A percentile compares a stretch with the other conserved stretches of the same genome.
Conservation (phyloP, 1,140 invertebrate species). For the Megalonaias nervosa region DNA sequence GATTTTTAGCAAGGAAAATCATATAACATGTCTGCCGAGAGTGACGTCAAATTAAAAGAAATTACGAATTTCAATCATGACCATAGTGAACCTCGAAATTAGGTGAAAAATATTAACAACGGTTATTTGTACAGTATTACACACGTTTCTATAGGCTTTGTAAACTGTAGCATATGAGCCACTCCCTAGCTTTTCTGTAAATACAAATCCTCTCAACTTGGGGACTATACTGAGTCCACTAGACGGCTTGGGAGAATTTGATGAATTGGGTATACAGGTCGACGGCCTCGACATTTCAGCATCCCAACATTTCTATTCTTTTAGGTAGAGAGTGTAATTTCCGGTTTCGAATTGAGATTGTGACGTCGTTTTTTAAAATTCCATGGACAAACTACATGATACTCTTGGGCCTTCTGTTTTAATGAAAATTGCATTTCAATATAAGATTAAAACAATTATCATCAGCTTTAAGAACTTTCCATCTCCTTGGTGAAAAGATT, state of each 20-base stretch:
- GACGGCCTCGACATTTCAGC: conserved; percentile 29
- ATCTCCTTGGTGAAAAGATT: not conserved
- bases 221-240: conserved; percentile 38
- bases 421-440: not conserved
- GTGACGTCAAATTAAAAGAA: not conserved
- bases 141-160: conserved; percentile 86
- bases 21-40: not conserved
- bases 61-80: not conserved
- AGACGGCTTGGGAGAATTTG: not conserved
- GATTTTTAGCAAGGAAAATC: too few species aligned
- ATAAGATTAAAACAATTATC: not conserved
- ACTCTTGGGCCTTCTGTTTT: not conserved
- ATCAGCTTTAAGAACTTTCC: not conserved
- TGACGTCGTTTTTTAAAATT: not conserved
- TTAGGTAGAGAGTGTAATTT: conserved; percentile 2
- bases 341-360: not conserved
- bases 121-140: not conserved
- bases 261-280: conserved; percentile 7
- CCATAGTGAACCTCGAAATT: not conserved
- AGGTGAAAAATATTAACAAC: not conserved
- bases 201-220: conserved; percentile 63
- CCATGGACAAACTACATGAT: too few species aligned
- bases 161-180: conserved; percentile 92
- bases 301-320: conserved; percentile 9
- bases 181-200: conserved; percentile 83